Conservation (phyloP, 2,888 invertebrate species). For the Liposcelis brunnea region DNA sequence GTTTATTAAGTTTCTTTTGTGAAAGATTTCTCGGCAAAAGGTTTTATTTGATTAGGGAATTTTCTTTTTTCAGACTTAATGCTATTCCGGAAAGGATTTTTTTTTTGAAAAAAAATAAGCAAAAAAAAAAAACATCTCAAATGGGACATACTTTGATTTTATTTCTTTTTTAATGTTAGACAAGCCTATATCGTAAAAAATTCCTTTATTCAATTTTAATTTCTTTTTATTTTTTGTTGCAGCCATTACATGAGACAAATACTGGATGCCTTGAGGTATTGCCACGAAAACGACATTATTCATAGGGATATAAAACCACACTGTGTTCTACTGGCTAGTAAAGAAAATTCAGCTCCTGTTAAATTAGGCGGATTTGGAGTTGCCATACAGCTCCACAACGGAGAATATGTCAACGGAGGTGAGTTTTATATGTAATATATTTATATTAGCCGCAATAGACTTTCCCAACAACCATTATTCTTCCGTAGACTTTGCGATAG, state of each 20-base stretch:
- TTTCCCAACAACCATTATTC: constrained; percentile 16
- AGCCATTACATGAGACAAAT: constrained; percentile 99
- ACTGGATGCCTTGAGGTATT: constrained; percentile 89
- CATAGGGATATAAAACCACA: constrained; percentile 97
- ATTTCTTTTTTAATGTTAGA: constrained; percentile 1
- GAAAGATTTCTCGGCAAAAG: too few relatives aligned
- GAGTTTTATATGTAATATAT: constrained; percentile 20
- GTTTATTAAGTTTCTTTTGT: too few relatives aligned
- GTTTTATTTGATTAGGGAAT: too few relatives aligned
- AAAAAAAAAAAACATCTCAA: constrained; percentile 3
- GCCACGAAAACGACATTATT: constrained; percentile 95
- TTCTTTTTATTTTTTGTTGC: constrained; percentile 23
- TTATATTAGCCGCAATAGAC: constrained; percentile 4
- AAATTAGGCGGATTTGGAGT: constrained; percentile 96
- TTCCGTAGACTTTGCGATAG: constrained; percentile 14
- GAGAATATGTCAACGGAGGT: constrained; percentile 47
- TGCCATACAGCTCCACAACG: constrained; percentile 78
- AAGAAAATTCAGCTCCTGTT: constrained; percentile 96
- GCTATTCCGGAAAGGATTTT: background rate
- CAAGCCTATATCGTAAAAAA: background rate
- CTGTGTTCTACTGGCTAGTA: constrained; percentile 85
- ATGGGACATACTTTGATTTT: constrained; percentile 1
- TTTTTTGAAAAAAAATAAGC: too few relatives aligned
- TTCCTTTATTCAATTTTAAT: constrained; percentile 5
- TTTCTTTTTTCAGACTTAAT: background rate